Base-by-base conservation (phyloP, 1,140 invertebrate species). In the Phenacoccus solenopsis region DNA sequence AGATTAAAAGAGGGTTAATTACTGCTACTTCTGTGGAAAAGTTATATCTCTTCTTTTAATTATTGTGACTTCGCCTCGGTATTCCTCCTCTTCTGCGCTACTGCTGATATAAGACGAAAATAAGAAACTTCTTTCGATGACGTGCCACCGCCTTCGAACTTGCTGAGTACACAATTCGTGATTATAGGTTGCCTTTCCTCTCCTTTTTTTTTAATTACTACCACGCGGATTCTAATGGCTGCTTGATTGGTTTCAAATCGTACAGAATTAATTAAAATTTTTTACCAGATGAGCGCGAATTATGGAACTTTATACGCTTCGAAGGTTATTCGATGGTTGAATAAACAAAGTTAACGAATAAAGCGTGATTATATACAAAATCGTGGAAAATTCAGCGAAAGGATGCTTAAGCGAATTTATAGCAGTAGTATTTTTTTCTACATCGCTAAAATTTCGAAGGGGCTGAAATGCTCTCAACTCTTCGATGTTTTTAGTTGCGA, bases 1-100 rank as follows among this genome's bases (percentile, higher is more conserved):
- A 49, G 38, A 49, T 49, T 49, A 49, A 49, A 49, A 49, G 38
- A 49, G 38, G 38, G 38, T 49, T 49, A 49, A 16, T 49, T 49
- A 49, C 38, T 49, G 38, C 38, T 49, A 49, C 38, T 49, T 49
- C 38, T 49, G 38, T 49, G 38, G 38, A 49, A 49, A 49, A 49
- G 38, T 49, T 49, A 49, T 49, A 49, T 49, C n/a, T n/a, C 38
- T 49, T 49, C 38, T 49, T 49, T 49, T 49, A 49, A 49, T 49
- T 49, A 49, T 16, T 49, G 16, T n/a, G 38, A 49, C 38, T n/a
- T n/a, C n/a, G n/a, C n/a, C n/a, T 49, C 16, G 16, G 20, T 16
- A n/a, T 49, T n/a, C 20, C 16, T 49, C 38, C 20, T 2, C 20
- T 49, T 49, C 30, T 32, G n/a, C n/a, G n/a, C 13, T 13, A 32